Evolutionary conservation across 1,140 invertebrate species (phyloP).

Genomic region (Philotrypesis tridentata): DNA sequence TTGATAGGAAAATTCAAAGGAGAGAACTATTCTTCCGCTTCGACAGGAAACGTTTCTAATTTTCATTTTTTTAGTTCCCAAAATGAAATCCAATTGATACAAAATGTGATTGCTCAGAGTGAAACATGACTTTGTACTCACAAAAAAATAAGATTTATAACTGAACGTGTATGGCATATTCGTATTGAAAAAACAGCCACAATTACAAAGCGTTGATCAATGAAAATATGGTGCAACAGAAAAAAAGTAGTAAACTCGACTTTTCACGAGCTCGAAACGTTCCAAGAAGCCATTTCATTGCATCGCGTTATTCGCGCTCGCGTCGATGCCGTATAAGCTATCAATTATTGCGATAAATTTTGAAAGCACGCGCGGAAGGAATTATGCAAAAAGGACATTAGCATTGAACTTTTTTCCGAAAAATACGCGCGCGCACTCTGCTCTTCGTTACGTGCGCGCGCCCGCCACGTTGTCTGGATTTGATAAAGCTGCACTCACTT

Average conservation of each 20-base stretch:
- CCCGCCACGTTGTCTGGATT: conserved; percentile 26
- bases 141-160: too few relatives aligned
- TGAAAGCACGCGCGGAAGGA: background rate
- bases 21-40: too few relatives aligned
- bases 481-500: conserved; percentile 61
- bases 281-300: background rate
- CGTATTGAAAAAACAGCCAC: too few relatives aligned
- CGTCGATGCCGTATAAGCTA: background rate
- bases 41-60: too few relatives aligned
- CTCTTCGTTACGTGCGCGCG: conserved; percentile 23
- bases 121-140: too few relatives aligned
- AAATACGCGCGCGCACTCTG: conserved; percentile 7
- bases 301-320: background rate
- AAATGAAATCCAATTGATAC: too few relatives aligned
- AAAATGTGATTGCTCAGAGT: too few relatives aligned
- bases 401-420: conserved; percentile 12
- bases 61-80: too few relatives aligned
- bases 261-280: background rate
- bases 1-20: too few relatives aligned
- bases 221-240: too few relatives aligned
- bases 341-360: conserved; percentile 13
- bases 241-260: background rate
- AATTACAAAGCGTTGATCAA: too few relatives aligned
- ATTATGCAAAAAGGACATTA: conserved; percentile 26
- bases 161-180: too few relatives aligned